Evolutionary conservation across 2,888 invertebrate genomes (phyloP), one percentile per base, ranked within the genome.

Genomic region (Griposia aprilina): DNA sequence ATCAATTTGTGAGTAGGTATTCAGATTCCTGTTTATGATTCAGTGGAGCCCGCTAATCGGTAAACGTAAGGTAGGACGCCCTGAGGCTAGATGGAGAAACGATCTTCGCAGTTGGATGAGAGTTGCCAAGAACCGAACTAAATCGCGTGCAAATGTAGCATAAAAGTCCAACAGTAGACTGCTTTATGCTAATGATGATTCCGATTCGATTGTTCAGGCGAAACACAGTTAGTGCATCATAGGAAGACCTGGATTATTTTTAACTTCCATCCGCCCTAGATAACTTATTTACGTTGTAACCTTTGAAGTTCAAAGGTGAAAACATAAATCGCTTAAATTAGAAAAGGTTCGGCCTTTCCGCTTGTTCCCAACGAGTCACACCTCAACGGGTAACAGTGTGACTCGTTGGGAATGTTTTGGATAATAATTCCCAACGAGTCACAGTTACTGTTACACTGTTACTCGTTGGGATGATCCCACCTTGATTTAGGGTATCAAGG

Each of bases 261-360:
- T 82, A 85, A 82, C 76, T 78, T 71, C 65, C 76, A 73, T 74
- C 75, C 69, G 70, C 77, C 82, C 74, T 68, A 68, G 69, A 74
- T 74, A 72, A 63, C 68, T 65, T 76, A 85, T 85, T 81, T 55
- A 82, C 65, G 74, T 68, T 74, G 59, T 80, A 71, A 83, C 75
- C 86, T 83, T 81, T 82, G 36, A 81, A 79, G 80, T 67, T 75
- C 77, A 87, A 78, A 87, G 84, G 87, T 83, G 65, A 80, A 71
- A 62, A 66, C 62, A 73, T 60, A 73, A 66, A 63, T 72, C 48
- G 57, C 23, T 81, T 63, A 59, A 55, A 81, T 41, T 70, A 65
- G 66, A 69, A 71, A 80, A 69, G 36, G 63, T 65, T 72, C 17
- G 26, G 55, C 59, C 23, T 73, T 78, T 70, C 65, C n/a, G n/a